Percentiles rank a stretch among this genome's conserved stretches.
These are phyloP conservation scores for Drosophila persimilis DNA, from an alignment of 1,140 invertebrate species.

Conservation along the genomic window DNA sequence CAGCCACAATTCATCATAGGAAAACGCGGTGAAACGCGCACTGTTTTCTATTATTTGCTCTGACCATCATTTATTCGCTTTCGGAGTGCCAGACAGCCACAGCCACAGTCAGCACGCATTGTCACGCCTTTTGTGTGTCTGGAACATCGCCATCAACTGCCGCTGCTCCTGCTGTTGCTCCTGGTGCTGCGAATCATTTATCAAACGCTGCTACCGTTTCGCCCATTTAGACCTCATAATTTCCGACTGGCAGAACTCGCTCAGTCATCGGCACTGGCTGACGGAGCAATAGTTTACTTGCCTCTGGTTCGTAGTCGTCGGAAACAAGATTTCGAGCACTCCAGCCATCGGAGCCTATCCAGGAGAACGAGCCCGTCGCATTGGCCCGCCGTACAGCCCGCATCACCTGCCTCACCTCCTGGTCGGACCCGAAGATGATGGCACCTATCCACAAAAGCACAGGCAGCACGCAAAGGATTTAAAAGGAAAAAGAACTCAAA, in stretches of 20 bases:
- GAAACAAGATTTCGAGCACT: slow-evolving; percentile 93
- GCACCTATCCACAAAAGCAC: slow-evolving; percentile 87
- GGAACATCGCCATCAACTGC: slow-evolving; percentile 23
- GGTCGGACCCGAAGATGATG: slow-evolving; percentile 97
- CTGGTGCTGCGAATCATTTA: slow-evolving; percentile 51
- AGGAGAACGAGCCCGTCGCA: slow-evolving; percentile 95
- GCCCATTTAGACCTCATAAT: slow-evolving; percentile 72
- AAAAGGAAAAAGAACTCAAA: background rate
- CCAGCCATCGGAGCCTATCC: slow-evolving; percentile 98
- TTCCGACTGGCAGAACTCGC: slow-evolving; percentile 37
- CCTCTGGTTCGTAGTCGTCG: slow-evolving; percentile 93
- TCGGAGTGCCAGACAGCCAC: slow-evolving; percentile 43
- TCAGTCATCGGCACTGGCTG: slow-evolving; percentile 9
- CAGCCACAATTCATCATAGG: slow-evolving; percentile 72
- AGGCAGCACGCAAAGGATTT: background rate
- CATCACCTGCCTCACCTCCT: slow-evolving; percentile 98
- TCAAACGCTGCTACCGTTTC: slow-evolving; percentile 44
- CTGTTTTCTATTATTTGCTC: background rate
- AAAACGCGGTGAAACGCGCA: slow-evolving; percentile 9
- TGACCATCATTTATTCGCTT: slow-evolving; percentile 67
- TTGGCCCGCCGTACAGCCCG: slow-evolving; percentile 92
- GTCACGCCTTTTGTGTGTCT: slow-evolving; percentile 37
- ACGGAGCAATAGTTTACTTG: slow-evolving; percentile 51
- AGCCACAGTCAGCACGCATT: slow-evolving; percentile 2
- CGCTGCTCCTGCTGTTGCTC: background rate